A percentile compares a stretch with the other conserved stretches of the same genome.
phyloP scores from a whole-genome alignment of 2,113 vertebrate genomes.

The Gymnorhina tibicen region DNA sequence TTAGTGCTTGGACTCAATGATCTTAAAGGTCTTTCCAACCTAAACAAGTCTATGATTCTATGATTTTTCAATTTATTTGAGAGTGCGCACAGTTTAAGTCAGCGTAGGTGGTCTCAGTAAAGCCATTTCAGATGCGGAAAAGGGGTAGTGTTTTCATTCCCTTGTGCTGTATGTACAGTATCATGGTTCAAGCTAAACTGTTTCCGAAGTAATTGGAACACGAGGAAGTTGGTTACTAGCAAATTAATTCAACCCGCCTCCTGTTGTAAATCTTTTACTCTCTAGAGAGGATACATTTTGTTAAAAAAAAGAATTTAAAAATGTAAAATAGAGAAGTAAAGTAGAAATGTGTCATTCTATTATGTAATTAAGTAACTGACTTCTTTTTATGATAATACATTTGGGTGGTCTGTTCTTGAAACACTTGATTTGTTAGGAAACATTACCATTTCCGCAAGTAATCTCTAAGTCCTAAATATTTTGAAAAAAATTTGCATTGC shows the following conservation, averaged over 20 bases:
- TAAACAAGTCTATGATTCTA: neutral
- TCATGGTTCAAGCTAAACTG: slow-evolving; percentile 54
- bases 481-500: slow-evolving; percentile 69
- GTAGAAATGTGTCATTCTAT: slow-evolving; percentile 62
- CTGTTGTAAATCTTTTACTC: slow-evolving; percentile 52
- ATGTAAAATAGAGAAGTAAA: slow-evolving; percentile 35
- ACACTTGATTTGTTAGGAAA: slow-evolving; percentile 76
- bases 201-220: slow-evolving; percentile 67
- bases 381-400: slow-evolving; percentile 75
- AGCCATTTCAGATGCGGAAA: slow-evolving; percentile 52
- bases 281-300: slow-evolving; percentile 59
- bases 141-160: slow-evolving; percentile 58
- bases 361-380: slow-evolving; percentile 71
- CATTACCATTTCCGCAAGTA: slow-evolving; percentile 71
- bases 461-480: slow-evolving; percentile 74
- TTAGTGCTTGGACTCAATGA: neutral
- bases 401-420: slow-evolving; percentile 75
- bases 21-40: neutral
- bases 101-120: slow-evolving; percentile 70
- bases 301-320: slow-evolving; percentile 38
- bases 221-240: slow-evolving; percentile 57
- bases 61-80: slow-evolving; percentile 18
- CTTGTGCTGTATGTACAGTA: slow-evolving; percentile 51
- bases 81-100: slow-evolving; percentile 10
- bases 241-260: slow-evolving; percentile 49